Conservation (phyloP, 92 coral and sea anemone species). For the Porites evermanni region DNA sequence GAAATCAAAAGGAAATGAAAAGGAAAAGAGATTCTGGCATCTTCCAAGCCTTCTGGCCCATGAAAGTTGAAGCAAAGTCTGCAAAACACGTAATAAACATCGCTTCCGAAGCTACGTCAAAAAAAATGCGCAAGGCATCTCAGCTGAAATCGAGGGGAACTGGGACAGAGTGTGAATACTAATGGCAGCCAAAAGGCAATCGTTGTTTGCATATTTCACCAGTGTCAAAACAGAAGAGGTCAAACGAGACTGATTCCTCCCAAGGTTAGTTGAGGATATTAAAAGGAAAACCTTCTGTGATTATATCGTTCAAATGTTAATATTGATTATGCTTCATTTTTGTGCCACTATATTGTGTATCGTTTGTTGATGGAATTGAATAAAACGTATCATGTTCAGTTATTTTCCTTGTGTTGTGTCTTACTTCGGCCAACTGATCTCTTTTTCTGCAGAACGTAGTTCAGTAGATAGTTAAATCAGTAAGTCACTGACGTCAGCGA, state of each 20-base stretch:
- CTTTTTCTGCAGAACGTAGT: constrained; percentile 18
- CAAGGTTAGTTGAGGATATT: constrained; percentile 18
- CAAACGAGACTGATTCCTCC: constrained; percentile 21
- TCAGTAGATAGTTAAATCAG: constrained; percentile 22
- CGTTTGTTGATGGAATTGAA: constrained; percentile 24
- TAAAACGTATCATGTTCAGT: constrained; percentile 21
- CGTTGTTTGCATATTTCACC: constrained; percentile 32
- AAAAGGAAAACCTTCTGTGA: constrained; percentile 1
- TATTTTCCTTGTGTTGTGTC: constrained; percentile 25
- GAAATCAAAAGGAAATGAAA: constrained; percentile 14
- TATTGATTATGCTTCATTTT: constrained; percentile 16
- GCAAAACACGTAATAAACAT: constrained; percentile 25
- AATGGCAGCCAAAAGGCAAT: constrained; percentile 30
- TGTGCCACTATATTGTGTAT: constrained; percentile 11
- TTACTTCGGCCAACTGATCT: constrained; percentile 17
- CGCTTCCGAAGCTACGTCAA: constrained; percentile 10
- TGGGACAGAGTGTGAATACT: constrained; percentile 28
- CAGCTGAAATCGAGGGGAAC: constrained; percentile 34
- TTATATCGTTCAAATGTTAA: neutral
- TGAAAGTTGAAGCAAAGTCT: constrained; percentile 30
- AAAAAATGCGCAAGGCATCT: constrained; percentile 30
- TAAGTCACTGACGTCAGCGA: constrained; percentile 8
- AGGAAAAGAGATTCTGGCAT: constrained; percentile 27
- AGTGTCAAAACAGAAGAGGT: constrained; percentile 36
- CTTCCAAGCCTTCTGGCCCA: constrained; percentile 7